A percentile compares a stretch with the other conserved stretches of the same genome.
phyloP scores from a whole-genome alignment of 2,797 vertebrate genomes.

The Otolemur crassicaudatus region DNA sequence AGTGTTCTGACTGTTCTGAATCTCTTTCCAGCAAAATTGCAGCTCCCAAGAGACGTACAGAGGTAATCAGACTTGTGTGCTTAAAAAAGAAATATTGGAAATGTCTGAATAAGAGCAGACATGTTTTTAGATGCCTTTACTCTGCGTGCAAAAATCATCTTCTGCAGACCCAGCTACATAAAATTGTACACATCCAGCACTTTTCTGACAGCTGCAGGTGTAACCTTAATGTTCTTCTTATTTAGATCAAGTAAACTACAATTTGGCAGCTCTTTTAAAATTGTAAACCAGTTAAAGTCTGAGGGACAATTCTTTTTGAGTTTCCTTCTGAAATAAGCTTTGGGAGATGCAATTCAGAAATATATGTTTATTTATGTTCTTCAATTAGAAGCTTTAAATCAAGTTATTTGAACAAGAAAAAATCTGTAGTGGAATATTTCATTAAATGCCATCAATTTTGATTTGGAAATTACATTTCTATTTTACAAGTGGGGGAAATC shows the following conservation, averaged over 20 bases:
- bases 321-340: slow-evolving; percentile 55
- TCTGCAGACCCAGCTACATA: slow-evolving; percentile 69
- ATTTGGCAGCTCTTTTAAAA: slow-evolving; percentile 61
- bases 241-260: slow-evolving; percentile 64
- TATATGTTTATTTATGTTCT: slow-evolving; percentile 57
- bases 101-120: slow-evolving; percentile 71
- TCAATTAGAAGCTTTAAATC: slow-evolving; percentile 67
- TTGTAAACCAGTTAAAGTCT: slow-evolving; percentile 38
- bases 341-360: slow-evolving; percentile 51
- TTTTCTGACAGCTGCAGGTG: slow-evolving; percentile 72
- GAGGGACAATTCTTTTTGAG: slow-evolving; percentile 48
- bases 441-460: slow-evolving; percentile 54
- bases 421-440: slow-evolving; percentile 39
- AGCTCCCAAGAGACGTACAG: slow-evolving; percentile 70
- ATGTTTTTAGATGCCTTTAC: slow-evolving; percentile 67
- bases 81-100: slow-evolving; percentile 77
- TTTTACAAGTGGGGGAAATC: slow-evolving; percentile 65
- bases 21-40: slow-evolving; percentile 76
- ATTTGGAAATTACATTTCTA: slow-evolving; percentile 62
- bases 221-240: slow-evolving; percentile 63
- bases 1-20: slow-evolving; percentile 67
- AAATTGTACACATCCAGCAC: slow-evolving; percentile 62
- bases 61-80: slow-evolving; percentile 77
- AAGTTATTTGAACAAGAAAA: slow-evolving; percentile 60
- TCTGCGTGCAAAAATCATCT: slow-evolving; percentile 66